Evolutionary conservation across 1,140 invertebrate genomes (phyloP), one percentile per base, ranked within the genome.

Genomic region (Drepana arcuata): DNA sequence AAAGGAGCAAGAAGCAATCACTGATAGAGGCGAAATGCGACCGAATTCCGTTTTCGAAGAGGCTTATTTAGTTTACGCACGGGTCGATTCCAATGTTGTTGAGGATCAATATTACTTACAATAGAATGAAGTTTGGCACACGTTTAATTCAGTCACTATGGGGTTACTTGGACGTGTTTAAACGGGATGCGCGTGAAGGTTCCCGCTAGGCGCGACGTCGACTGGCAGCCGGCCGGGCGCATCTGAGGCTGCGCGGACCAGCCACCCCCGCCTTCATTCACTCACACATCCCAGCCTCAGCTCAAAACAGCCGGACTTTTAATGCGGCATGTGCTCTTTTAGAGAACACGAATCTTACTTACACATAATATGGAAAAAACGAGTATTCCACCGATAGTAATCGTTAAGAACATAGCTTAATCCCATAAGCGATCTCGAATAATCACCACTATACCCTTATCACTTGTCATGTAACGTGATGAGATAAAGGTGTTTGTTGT

Each of bases 211-310:
- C 72, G 68, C 75, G 70, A 56, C 54, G 70, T 59, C 47, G 55
- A 79, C 74, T 79, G 71, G 54, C 65, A 41, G 52, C 46, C 40
- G n/a, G n/a, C n/a, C n/a, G 54, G 64, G 61, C 53, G 56, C 61
- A 35, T 62, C 70, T 64, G 70, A 74, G 70, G 65, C 72, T 72
- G 72, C 74, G 72, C 72, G n/a, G n/a, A 48, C 43, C 55, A 36
- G n/a, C 49, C 67, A 45, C 62, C 72, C 70, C 72, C 72, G 65
- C 74, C 69, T 75, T 72, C 74, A 74, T 74, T 75, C 71, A 77
- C 64, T n/a, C n/a, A n/a, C n/a, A n/a, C n/a, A n/a, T n/a, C n/a
- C 56, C 55, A n/a, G 61, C 63, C 74, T 69, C 63, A 68, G 67
- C 69, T 60, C 65, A 61, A n/a, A 70, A 69, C 71, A 66, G 65